A percentile compares a stretch with the other conserved stretches of the same genome.
Evolutionary conservation across 92 coral and sea anemone species (phyloP).

Genomic region (Paragorgia papillata): DNA sequence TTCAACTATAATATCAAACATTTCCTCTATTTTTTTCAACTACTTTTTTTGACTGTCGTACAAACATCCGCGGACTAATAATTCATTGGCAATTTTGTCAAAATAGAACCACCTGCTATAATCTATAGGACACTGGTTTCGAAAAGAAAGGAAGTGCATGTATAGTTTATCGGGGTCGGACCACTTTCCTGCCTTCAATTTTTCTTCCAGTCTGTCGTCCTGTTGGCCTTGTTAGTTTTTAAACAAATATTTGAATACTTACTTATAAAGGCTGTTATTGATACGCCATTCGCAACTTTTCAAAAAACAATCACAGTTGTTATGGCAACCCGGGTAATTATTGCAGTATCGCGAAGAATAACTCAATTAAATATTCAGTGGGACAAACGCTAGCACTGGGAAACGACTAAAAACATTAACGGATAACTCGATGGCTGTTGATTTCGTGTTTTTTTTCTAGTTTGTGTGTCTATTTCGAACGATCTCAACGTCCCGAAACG

Average conservation of each 20-base stretch:
- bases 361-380: constrained; percentile 41
- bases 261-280: not conserved
- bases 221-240: not conserved
- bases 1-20: no score
- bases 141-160: no score
- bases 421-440: not conserved
- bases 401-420: not conserved
- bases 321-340: constrained; percentile 35
- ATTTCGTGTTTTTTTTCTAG: not conserved
- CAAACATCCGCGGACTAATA: no score
- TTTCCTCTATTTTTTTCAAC: not conserved
- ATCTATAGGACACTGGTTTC: no score
- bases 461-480: not conserved
- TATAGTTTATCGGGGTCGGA: not conserved
- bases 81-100: not conserved
- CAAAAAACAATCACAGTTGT: not conserved
- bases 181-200: not conserved
- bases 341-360: constrained; percentile 20
- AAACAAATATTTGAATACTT: constrained; percentile 19
- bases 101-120: not conserved
- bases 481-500: not conserved
- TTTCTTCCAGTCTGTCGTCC: no score
- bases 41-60: not conserved
- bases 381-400: constrained; percentile 11
- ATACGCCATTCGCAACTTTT: constrained; percentile 18